Conservation (phyloP, 2,113 vertebrate species). For the Callionymus lyra region DNA sequence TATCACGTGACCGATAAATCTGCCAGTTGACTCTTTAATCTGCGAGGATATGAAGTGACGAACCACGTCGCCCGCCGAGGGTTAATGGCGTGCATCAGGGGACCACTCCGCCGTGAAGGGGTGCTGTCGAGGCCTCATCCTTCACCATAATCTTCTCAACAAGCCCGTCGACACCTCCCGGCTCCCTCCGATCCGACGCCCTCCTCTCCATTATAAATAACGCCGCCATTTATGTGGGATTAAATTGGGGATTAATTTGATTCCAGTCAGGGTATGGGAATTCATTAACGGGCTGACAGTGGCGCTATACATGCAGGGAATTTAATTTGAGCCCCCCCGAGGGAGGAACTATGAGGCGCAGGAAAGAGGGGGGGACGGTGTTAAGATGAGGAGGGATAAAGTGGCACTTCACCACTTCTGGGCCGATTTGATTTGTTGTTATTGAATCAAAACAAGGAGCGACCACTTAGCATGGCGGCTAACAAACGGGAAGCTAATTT, state of each 20-base stretch:
- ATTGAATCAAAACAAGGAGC: constrained; percentile 31
- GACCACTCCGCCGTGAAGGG: constrained; percentile 57
- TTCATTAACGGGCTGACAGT: constrained; percentile 59
- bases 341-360: constrained; percentile 36
- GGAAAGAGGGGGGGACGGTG: constrained; percentile 27
- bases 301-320: constrained; percentile 54
- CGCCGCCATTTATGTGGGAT: constrained; percentile 66
- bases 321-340: constrained; percentile 60
- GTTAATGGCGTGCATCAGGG: constrained; percentile 74
- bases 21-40: constrained; percentile 71
- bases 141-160: constrained; percentile 63
- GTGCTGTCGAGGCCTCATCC: constrained; percentile 47
- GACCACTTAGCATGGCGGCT: too few relatives aligned
- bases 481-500: too few relatives aligned
- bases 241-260: constrained; percentile 69
- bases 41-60: constrained; percentile 81
- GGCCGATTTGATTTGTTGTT: constrained; percentile 43
- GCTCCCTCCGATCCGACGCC: constrained; percentile 56
- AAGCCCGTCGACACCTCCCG: constrained; percentile 50
- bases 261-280: constrained; percentile 65
- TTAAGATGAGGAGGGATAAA: constrained; percentile 42
- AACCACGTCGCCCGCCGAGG: constrained; percentile 66
- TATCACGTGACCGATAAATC: constrained; percentile 58
- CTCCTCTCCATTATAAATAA: constrained; percentile 58
- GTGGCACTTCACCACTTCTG: constrained; percentile 43